Conservation (phyloP, 2,113 vertebrate genomes). For the Aegotheles bennettii region DNA sequence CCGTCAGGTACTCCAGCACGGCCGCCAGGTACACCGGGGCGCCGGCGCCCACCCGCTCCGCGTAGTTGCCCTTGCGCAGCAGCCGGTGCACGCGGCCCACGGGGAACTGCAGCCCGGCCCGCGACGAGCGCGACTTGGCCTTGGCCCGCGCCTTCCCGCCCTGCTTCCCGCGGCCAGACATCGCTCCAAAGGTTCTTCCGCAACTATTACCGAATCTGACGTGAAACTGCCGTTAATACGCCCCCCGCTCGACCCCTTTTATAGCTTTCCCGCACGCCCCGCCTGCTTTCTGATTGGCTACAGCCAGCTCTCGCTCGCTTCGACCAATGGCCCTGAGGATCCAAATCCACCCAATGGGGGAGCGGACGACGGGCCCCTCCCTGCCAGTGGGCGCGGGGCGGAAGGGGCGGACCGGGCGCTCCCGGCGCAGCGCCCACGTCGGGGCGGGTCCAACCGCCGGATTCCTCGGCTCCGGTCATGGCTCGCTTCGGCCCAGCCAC, state of each 20-base stretch:
- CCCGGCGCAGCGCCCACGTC: no score
- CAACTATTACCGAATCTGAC: rapidly evolving
- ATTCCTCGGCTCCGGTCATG: rapidly evolving
- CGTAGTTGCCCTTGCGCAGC: conserved; percentile 54
- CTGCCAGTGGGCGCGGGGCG: background rate
- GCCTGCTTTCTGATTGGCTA: background rate
- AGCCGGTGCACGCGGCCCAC: conserved; percentile 87
- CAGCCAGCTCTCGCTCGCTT: rapidly evolving
- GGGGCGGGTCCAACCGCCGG: no score
- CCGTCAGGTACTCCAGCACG: conserved; percentile 85
- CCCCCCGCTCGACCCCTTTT: rapidly evolving
- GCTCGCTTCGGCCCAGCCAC: background rate
- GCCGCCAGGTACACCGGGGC: conserved; percentile 88
- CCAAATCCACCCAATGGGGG: conserved; percentile 29
- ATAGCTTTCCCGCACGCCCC: background rate
- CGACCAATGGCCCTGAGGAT: conserved; percentile 44
- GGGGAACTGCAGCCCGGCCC: conserved; percentile 69
- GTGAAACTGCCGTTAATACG: rapidly evolving
- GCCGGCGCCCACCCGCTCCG: conserved; percentile 84
- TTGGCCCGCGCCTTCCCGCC: background rate
- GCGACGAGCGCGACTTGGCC: conserved; percentile 59
- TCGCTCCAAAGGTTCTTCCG: conserved; percentile 60
- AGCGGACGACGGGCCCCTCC: background rate
- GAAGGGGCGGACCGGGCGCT: background rate
- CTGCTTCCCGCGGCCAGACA: conserved; percentile 75